phyloP scores from a whole-genome alignment of 2,113 vertebrate species.

The Malurus alboscapulatus region DNA sequence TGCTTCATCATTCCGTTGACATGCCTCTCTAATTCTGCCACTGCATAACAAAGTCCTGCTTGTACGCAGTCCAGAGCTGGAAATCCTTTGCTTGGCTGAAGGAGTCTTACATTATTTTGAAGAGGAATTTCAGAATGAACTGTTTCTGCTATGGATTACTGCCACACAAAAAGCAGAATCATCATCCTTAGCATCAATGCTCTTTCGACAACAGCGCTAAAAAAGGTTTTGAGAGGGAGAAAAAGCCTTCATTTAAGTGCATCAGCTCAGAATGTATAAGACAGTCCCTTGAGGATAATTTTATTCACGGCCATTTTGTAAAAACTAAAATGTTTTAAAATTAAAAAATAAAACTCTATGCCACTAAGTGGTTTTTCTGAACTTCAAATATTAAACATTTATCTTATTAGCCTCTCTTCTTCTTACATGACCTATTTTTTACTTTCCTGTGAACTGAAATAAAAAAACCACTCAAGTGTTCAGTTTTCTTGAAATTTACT shows the following conservation, averaged over 20 bases:
- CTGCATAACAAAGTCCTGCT: neutral
- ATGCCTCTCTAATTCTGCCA: neutral
- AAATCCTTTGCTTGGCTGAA: neutral
- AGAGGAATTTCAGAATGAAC: neutral
- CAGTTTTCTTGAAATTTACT: neutral
- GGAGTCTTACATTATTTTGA: neutral
- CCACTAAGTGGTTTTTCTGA: neutral
- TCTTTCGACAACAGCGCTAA: neutral
- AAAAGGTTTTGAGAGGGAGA: neutral
- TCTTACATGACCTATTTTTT: slow-evolving; percentile 22
- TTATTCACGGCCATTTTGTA: neutral
- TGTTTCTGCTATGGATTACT: neutral
- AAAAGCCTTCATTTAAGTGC: neutral
- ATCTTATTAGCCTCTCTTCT: neutral
- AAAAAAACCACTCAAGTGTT: neutral
- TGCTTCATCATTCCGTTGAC: neutral
- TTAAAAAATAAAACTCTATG: neutral
- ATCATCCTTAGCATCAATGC: neutral
- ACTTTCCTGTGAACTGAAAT: neutral
- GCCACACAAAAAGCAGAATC: neutral
- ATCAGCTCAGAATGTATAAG: neutral
- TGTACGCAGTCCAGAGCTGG: neutral
- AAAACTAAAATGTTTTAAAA: neutral
- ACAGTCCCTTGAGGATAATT: neutral
- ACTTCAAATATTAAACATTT: slow-evolving; percentile 18